phyloP scores from a whole-genome alignment of 2,797 vertebrate genomes.

The Rhinatrema bivittatum region DNA sequence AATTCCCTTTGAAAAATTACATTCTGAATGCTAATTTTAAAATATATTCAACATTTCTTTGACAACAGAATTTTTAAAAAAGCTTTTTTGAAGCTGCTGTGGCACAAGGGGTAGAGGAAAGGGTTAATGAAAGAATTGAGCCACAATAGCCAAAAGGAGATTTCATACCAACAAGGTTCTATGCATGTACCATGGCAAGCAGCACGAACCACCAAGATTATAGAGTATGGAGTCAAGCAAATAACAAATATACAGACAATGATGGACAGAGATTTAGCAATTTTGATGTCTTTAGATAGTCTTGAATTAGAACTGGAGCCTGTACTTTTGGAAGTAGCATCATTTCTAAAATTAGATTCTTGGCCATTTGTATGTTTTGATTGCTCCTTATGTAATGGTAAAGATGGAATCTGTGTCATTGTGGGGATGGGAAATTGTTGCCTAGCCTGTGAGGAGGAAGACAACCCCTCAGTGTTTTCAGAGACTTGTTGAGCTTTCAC shows the following conservation, averaged over 20 bases:
- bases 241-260: slow-evolving; percentile 73
- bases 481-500: slow-evolving; percentile 23
- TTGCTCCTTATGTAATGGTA: slow-evolving; percentile 13
- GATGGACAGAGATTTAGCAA: slow-evolving; percentile 72
- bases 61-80: slow-evolving; percentile 63
- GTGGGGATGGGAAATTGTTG: background rate
- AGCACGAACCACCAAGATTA: slow-evolving; percentile 66
- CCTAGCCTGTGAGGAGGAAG: slow-evolving; percentile 8
- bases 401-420: background rate
- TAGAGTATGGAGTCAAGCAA: slow-evolving; percentile 75
- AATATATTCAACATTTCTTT: no score
- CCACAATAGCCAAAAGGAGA: slow-evolving; percentile 73
- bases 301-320: slow-evolving; percentile 47
- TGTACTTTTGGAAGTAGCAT: slow-evolving; percentile 47
- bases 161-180: slow-evolving; percentile 66
- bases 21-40: no score
- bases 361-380: slow-evolving; percentile 44
- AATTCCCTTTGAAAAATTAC: no score
- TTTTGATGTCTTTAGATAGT: slow-evolving; percentile 75
- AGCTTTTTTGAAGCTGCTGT: slow-evolving; percentile 66
- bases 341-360: slow-evolving; percentile 51
- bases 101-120: slow-evolving; percentile 68
- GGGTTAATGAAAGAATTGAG: slow-evolving; percentile 71
- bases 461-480: slow-evolving; percentile 2
- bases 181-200: slow-evolving; percentile 65